These are phyloP conservation scores for Boulengeromyrus knoepffleri DNA, from an alignment of 2,113 vertebrate genomes.

Conservation along the genomic window DNA sequence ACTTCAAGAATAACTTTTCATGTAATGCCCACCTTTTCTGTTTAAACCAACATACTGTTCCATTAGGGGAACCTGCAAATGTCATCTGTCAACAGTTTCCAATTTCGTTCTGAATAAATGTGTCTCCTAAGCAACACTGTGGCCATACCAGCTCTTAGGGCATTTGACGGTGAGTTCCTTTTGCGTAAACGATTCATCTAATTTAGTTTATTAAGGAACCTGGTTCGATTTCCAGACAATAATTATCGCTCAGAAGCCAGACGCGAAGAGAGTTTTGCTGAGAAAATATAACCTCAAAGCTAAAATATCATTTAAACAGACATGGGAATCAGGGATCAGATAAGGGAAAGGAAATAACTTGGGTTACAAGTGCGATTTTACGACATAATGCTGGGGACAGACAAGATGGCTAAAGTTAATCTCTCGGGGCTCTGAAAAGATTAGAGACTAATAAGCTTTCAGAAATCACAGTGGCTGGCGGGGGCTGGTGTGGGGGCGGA, in stretches of 20 bases:
- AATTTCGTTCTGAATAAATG: not conserved
- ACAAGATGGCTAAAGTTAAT: not conserved
- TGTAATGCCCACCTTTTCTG: not conserved
- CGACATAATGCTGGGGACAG: not conserved
- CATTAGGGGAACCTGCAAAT: not conserved
- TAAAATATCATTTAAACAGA: not conserved
- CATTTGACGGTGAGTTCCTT: not conserved
- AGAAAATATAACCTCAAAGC: too few relatives aligned
- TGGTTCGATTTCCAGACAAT: not conserved
- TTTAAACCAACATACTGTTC: not conserved
- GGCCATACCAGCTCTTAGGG: not conserved
- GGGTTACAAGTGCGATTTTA: not conserved
- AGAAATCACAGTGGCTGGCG: not conserved
- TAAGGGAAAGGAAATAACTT: not conserved
- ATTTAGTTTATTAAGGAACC: not conserved
- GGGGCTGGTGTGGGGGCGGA: not conserved
- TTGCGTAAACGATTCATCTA: not conserved
- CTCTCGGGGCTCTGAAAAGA: not conserved
- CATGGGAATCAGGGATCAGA: not conserved
- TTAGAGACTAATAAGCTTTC: constrained; percentile 4
- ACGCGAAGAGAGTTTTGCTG: not conserved
- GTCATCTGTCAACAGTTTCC: not conserved
- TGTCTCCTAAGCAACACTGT: not conserved
- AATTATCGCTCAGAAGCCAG: not conserved
- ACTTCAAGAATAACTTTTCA: not conserved